Conservation (phyloP, 2,888 invertebrate genomes). For the Orthonevra nobilis region DNA sequence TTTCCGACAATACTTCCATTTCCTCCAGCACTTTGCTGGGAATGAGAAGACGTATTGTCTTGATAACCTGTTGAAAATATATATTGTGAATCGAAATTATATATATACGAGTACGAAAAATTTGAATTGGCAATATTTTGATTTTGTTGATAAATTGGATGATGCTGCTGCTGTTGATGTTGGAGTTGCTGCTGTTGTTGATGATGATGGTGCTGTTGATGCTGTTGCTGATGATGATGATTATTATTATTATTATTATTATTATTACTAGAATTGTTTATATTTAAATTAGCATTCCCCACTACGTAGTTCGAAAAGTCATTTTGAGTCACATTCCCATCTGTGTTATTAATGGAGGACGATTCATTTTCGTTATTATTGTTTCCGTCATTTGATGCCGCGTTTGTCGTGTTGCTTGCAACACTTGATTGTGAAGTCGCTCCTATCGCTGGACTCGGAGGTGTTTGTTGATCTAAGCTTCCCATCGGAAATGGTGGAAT, state of each 20-base stretch:
- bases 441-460: conserved; percentile 83
- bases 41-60: conserved; percentile 80
- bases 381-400: conserved; percentile 51
- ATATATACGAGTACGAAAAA: conserved; percentile 80
- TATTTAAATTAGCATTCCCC: conserved; percentile 77
- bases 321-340: conserved; percentile 61
- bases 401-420: conserved; percentile 72
- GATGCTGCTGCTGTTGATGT: conserved; percentile 76
- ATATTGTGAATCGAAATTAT: conserved; percentile 82
- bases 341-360: conserved; percentile 65
- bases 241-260: conserved; percentile 69
- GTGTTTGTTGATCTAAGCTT: conserved; percentile 85
- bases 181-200: conserved; percentile 75
- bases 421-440: conserved; percentile 72
- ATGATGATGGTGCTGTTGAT: conserved; percentile 75
- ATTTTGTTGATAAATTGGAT: conserved; percentile 76
- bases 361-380: conserved; percentile 69
- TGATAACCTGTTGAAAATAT: conserved; percentile 81
- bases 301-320: conserved; percentile 80
- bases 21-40: conserved; percentile 79
- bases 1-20: conserved; percentile 79
- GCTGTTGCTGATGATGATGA: conserved; percentile 73
- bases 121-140: conserved; percentile 79
- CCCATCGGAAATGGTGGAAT: conserved; percentile 91
- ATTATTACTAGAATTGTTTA: conserved; percentile 71